Evolutionary conservation across 2,797 vertebrate genomes (phyloP).

Genomic region (Halcyon leucocephala): DNA sequence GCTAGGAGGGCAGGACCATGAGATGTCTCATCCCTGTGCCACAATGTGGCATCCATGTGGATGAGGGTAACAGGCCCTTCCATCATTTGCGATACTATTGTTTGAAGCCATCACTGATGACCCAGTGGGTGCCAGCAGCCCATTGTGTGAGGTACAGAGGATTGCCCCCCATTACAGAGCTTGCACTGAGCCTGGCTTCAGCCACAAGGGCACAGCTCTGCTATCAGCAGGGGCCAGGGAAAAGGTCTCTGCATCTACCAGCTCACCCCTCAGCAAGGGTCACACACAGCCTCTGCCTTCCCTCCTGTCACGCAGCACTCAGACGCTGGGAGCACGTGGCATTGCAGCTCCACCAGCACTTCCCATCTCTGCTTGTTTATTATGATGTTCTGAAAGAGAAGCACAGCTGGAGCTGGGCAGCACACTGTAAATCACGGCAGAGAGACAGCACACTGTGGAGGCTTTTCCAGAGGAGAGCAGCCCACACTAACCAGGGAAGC

Average conservation of each 20-base stretch:
- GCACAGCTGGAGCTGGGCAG: neutral
- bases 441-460: too few species aligned
- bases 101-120: neutral
- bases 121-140: neutral
- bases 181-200: rapidly evolving
- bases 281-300: rapidly evolving
- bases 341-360: rapidly evolving
- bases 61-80: neutral
- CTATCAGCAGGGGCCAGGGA: rapidly evolving
- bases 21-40: rapidly evolving
- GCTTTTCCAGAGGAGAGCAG: neutral
- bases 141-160: neutral
- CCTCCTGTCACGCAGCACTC: neutral
- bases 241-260: neutral
- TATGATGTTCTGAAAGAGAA: neutral
- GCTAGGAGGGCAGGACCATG: neutral
- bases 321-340: rapidly evolving
- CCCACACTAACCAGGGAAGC: neutral
- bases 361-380: neutral
- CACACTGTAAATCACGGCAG: neutral
- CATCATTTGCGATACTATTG: rapidly evolving
- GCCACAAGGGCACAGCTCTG: neutral
- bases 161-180: neutral
- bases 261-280: neutral
- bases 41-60: rapidly evolving